Conservation (phyloP, 2,113 vertebrate genomes). For the Phodopus roborovskii region DNA sequence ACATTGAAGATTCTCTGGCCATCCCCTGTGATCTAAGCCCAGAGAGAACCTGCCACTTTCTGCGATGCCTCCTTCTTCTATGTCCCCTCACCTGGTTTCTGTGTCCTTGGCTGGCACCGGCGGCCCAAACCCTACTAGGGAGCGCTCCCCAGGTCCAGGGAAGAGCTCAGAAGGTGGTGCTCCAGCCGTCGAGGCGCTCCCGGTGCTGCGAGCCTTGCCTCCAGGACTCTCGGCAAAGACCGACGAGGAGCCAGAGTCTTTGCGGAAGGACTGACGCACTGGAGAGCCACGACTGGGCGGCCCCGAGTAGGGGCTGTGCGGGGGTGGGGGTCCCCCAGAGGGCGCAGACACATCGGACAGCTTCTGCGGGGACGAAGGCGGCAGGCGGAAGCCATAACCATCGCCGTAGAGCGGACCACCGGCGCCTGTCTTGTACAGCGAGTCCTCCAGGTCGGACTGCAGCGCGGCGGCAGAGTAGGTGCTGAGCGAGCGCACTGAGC, state of each 20-base stretch:
- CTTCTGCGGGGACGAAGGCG: slow-evolving; percentile 97
- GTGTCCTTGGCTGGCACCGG: slow-evolving; percentile 91
- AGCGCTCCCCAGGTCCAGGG: slow-evolving; percentile 89
- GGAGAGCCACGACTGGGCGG: slow-evolving; percentile 94
- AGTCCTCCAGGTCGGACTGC: slow-evolving; percentile 95
- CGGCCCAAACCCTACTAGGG: slow-evolving; percentile 90
- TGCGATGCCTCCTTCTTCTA: background rate
- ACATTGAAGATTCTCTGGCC: background rate
- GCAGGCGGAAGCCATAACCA: slow-evolving; percentile 93
- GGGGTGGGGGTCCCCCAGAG: slow-evolving; percentile 90
- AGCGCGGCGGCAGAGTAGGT: slow-evolving; percentile 96
- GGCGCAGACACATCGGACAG: slow-evolving; percentile 88
- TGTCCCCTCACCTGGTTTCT: slow-evolving; percentile 89
- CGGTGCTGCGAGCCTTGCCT: slow-evolving; percentile 86
- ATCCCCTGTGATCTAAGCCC: background rate
- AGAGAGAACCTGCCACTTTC: background rate
- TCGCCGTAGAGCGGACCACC: slow-evolving; percentile 91
- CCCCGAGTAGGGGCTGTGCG: slow-evolving; percentile 93
- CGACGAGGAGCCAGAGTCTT: slow-evolving; percentile 95
- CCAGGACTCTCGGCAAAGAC: slow-evolving; percentile 95
- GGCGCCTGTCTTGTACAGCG: slow-evolving; percentile 92
- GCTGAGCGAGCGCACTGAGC: slow-evolving; percentile 96
- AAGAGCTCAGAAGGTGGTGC: slow-evolving; percentile 87
- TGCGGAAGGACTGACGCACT: slow-evolving; percentile 95
- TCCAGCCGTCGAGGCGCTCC: slow-evolving; percentile 63